Evolutionary conservation across 2,113 vertebrate genomes (phyloP), one percentile per base, ranked within the genome.

Genomic region (Lophochroa leadbeateri): DNA sequence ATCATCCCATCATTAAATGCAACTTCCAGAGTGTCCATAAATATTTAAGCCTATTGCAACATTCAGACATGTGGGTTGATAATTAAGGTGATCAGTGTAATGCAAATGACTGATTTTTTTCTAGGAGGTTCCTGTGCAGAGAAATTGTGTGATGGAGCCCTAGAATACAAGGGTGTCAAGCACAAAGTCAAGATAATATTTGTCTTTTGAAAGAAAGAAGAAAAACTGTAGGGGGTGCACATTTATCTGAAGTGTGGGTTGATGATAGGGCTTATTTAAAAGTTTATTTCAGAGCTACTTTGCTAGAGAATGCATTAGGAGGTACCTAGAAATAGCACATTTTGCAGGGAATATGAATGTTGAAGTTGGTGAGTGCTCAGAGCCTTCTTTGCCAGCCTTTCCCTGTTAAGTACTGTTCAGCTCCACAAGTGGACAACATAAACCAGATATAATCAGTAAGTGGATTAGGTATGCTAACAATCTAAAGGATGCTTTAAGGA

Each of bases 251-350:
- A 76, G 70, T 13, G 44, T 95, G 88, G 74, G 85, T 60, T 88
- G 58, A 68, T 84, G 46, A 69, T 55, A 43, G 43, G 50, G 33
- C 41, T 92, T 88, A 65, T 79, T 67, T 84, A 65, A 94, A 92
- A 86, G 72, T 94, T 90, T 81, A 13, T 90, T 78, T 84, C 60
- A 88, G 72, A 92, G 46, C 77, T 92, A 41, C 74, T 72, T 86
- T 91, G 90, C 90, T 80, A 93, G 84, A 61, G 57, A 83, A 93
- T 69, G 52, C 82, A 88, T 94, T 90, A 94, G 61, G 72, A 95
- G 80, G 55, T 86, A 64, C 20, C 76, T 71, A 86, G 72, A 93
- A 94, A 96, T 90, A 94, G 69, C 33, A 68, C 35, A 28, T 19
- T 96, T 92, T 82, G 44, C 50, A 58, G 25, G 17, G 82, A 75